Conservation (phyloP, 2,113 vertebrate species). For the Formicarius rufipectus region DNA sequence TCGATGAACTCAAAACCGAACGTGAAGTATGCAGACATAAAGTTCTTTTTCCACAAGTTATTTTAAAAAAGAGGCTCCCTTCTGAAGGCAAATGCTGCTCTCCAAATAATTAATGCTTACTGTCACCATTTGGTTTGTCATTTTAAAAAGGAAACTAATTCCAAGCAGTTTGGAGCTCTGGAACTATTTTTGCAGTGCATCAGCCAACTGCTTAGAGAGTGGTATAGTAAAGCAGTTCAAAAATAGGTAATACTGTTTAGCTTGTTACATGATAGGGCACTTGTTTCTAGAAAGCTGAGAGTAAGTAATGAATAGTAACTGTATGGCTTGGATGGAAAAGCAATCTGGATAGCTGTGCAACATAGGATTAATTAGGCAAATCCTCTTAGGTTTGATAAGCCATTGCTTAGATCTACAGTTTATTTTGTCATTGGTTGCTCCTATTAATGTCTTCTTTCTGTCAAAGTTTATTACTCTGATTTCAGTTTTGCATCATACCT, state of each 20-base stretch:
- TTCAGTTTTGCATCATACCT: background rate
- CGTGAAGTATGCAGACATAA: background rate
- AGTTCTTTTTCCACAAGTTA: background rate
- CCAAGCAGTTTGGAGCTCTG: background rate
- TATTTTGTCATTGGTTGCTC: conserved; percentile 35
- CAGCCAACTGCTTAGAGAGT: background rate
- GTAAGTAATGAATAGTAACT: conserved; percentile 52
- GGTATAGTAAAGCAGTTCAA: background rate
- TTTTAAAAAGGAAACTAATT: background rate
- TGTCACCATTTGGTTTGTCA: background rate
- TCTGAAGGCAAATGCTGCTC: background rate
- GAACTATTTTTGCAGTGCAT: background rate
- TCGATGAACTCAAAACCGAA: background rate
- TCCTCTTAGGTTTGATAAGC: conserved; percentile 71
- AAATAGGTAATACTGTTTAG: conserved; percentile 27
- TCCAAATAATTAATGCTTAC: background rate
- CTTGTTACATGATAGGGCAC: background rate
- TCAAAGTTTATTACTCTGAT: conserved; percentile 13
- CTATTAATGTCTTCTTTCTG: conserved; percentile 24
- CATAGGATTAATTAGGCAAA: conserved; percentile 71
- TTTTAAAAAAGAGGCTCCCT: background rate
- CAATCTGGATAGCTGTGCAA: conserved; percentile 58
- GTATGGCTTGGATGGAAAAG: conserved; percentile 21
- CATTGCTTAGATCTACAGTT: conserved; percentile 34
- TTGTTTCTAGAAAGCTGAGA: conserved; percentile 56